Percentiles rank a stretch among this genome's conserved stretches.
phyloP scores from a whole-genome alignment of 2,888 invertebrate species.

The Drosophila mulleri region DNA sequence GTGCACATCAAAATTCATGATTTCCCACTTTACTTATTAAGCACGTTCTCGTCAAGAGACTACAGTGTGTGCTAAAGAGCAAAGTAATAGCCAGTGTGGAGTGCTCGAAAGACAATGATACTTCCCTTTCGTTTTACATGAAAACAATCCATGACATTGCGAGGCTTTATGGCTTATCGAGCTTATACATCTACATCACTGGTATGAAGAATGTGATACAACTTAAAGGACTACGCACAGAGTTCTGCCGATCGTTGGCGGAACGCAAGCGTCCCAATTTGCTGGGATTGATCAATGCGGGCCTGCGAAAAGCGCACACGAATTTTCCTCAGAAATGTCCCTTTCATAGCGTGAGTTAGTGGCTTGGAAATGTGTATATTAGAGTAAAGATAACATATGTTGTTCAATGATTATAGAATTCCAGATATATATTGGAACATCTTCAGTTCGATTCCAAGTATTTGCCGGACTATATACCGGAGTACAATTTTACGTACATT shows the following conservation, averaged over 20 bases:
- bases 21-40: not conserved
- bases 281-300: constrained; percentile 9
- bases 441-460: constrained; percentile 9
- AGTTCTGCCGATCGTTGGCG: constrained; percentile 33
- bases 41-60: constrained; percentile 22
- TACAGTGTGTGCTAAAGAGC: constrained; percentile 28
- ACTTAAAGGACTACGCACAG: constrained; percentile 25
- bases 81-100: constrained; percentile 8
- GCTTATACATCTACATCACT: constrained; percentile 17
- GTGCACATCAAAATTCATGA: not conserved
- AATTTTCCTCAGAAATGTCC: constrained; percentile 52
- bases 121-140: constrained; percentile 11
- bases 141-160: not conserved
- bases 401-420: not conserved
- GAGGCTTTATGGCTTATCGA: constrained; percentile 12
- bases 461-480: not conserved
- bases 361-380: not conserved
- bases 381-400: not conserved
- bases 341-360: constrained; percentile 26
- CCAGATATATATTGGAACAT: not conserved
- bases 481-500: constrained; percentile 7
- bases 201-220: constrained; percentile 18
- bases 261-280: not conserved
- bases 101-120: constrained; percentile 25
- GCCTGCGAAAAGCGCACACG: constrained; percentile 20